Base-by-base conservation (phyloP, 2,797 vertebrate genomes). In the Rhadinocentrus ornatus region DNA sequence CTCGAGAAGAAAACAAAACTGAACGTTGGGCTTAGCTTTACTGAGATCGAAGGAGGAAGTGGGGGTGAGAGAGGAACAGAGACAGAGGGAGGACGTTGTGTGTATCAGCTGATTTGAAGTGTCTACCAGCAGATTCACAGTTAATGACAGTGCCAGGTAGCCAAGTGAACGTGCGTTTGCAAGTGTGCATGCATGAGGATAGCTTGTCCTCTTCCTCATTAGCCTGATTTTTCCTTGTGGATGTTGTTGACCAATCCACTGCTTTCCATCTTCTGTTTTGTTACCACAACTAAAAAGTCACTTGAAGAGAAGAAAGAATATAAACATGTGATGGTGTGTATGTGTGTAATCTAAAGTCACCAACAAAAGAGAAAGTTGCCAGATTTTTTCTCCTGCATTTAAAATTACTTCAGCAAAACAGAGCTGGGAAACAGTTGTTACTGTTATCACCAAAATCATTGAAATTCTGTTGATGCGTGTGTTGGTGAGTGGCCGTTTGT, bases 1-100 rank as follows among this genome's bases (percentile, higher is more conserved):
- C 84, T 73, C 41, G 4, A 88, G 89, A 87, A 90, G 91, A 88
- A 83, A 91, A 87, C 80, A 84, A 81, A 87, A 73, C 82, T 62
- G 82, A 83, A 80, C 75, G 77, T 69, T 83, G 85, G 90, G 88
- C 87, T 91, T 86, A 86, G 82, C 83, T 86, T 69, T 63, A n/a
- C 84, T 72, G 62, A 78, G 66, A 60, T 58, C 79, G 67, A 60
- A 31, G 37, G 75, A 74, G 46, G 58, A 26, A 26, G 44, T 13
- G 68, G 46, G 44, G 58, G 44, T 6, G 61, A 63, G 66, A 75
- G 64, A 20, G 54, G 69, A 54, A 13, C 5, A 13, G 37, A 24
- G 52, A 34, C n/a, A 29, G 53, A 66, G 54, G 16, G 64, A 62
- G 71, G 73, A 54, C 52, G 54, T 64, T 85, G 75, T 83, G 71